Evolutionary conservation across 2,113 vertebrate genomes (phyloP).

Genomic region (Cheirogaleus medius): DNA sequence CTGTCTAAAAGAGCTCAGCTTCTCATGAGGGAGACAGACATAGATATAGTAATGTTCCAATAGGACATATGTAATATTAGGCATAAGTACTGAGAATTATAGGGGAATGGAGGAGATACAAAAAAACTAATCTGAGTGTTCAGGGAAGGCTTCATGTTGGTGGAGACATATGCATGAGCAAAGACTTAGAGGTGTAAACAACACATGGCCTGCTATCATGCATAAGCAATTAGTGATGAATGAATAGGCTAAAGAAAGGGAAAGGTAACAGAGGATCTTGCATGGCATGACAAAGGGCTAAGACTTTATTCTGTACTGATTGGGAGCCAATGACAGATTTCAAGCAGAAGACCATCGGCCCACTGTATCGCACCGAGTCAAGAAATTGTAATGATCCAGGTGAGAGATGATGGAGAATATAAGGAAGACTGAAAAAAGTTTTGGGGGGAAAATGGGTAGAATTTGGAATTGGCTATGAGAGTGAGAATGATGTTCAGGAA

Average conservation of each 20-base stretch:
- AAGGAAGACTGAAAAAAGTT: neutral
- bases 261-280: neutral
- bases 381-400: neutral
- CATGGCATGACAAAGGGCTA: neutral
- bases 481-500: neutral
- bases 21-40: neutral
- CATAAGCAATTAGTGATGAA: neutral
- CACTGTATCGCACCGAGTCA: neutral
- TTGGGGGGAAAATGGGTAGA: neutral
- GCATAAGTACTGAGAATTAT: neutral
- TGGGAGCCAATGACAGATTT: neutral
- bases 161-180: neutral
- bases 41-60: neutral
- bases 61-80: neutral
- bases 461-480: neutral
- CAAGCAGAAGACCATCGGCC: neutral
- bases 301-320: neutral
- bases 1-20: neutral
- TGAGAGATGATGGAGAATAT: neutral
- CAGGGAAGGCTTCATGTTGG: neutral
- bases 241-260: neutral
- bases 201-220: neutral
- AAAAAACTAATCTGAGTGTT: neutral
- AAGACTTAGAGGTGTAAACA: neutral
- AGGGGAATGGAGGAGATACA: neutral